phyloP scores from a whole-genome alignment of 2,888 invertebrate species.

The Microctonus brassicae region DNA sequence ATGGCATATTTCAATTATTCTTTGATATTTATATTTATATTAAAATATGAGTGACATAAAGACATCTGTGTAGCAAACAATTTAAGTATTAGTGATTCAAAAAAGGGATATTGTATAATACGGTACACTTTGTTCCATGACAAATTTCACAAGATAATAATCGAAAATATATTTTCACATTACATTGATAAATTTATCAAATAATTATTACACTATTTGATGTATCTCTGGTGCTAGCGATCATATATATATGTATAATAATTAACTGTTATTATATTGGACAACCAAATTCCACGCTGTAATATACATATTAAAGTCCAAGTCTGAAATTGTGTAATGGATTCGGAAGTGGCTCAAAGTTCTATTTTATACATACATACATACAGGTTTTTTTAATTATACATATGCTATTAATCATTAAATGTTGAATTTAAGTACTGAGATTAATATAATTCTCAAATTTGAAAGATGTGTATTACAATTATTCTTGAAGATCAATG shows the following conservation, averaged over 20 bases:
- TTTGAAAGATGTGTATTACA: conserved; percentile 36
- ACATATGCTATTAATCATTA: not conserved
- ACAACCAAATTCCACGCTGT: too few relatives aligned
- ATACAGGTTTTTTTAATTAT: too few relatives aligned
- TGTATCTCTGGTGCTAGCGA: conserved; percentile 28
- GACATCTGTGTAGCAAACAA: not conserved
- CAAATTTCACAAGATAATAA: not conserved
- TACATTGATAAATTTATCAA: not conserved
- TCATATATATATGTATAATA: conserved; percentile 15
- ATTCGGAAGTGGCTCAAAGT: not conserved
- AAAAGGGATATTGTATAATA: not conserved
- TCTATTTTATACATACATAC: too few relatives aligned
- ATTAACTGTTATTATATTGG: conserved; percentile 3
- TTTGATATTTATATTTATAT: not conserved
- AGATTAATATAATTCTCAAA: conserved; percentile 48
- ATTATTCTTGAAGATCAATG: conserved; percentile 27
- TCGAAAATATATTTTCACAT: conserved; percentile 10
- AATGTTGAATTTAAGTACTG: conserved; percentile 28
- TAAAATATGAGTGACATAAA: not conserved
- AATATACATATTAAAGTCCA: conserved; percentile 55
- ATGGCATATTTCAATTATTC: not conserved
- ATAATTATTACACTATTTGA: not conserved
- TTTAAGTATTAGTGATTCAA: not conserved
- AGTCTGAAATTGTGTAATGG: conserved; percentile 40
- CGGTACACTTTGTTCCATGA: not conserved